A percentile compares a stretch with the other conserved stretches of the same genome.
Conservation (phyloP, 2,888 invertebrate species). For the Deilephila porcellus region DNA sequence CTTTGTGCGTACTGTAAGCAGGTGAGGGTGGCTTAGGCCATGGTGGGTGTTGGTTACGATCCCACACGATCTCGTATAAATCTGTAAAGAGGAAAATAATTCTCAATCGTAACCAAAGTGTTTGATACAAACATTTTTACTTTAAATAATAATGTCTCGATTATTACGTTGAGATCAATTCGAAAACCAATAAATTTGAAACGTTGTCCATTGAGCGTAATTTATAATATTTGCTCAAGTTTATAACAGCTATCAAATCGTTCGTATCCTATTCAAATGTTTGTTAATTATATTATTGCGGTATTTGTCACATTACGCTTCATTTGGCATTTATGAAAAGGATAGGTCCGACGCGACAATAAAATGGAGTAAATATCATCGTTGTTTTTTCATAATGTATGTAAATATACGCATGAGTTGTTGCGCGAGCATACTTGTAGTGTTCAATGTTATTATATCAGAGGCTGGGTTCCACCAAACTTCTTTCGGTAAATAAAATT, state of each 20-base stretch:
- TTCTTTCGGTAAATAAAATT: too few species aligned
- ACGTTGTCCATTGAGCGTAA: slow-evolving; percentile 45
- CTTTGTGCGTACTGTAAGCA: too few species aligned
- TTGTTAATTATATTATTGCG: slow-evolving; percentile 58
- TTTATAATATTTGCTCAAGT: slow-evolving; percentile 56
- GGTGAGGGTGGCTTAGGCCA: too few species aligned
- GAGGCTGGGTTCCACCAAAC: too few species aligned
- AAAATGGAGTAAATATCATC: slow-evolving; percentile 30
- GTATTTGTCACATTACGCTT: slow-evolving; percentile 54
- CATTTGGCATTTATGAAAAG: slow-evolving; percentile 43
- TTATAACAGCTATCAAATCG: slow-evolving; percentile 40
- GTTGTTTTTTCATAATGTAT: neutral
- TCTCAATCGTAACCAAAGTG: neutral
- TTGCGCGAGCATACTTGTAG: neutral
- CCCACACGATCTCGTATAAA: too few species aligned
- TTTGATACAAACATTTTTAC: slow-evolving; percentile 38
- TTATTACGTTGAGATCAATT: slow-evolving; percentile 43
- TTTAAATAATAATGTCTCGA: slow-evolving; percentile 44
- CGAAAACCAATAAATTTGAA: slow-evolving; percentile 47
- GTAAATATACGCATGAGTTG: neutral
- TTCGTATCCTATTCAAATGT: slow-evolving; percentile 48
- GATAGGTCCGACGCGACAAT: slow-evolving; percentile 14
- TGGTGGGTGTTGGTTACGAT: too few species aligned
- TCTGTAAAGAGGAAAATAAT: too few species aligned
- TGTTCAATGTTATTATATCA: neutral